Evolutionary conservation across 2,113 vertebrate species (phyloP).

Genomic region (Dendrocopos noguchii): DNA sequence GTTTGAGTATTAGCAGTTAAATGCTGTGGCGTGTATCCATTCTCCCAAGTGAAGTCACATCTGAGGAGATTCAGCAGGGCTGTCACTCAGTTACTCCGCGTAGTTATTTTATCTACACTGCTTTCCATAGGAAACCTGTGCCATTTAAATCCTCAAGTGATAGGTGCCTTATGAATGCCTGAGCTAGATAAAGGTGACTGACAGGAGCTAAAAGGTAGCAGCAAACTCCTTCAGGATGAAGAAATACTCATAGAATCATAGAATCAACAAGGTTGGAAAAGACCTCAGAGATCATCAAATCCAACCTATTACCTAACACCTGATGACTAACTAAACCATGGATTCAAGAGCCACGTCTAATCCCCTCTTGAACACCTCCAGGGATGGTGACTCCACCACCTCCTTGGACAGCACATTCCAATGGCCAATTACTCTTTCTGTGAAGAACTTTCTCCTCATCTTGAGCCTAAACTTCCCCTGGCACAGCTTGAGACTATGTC

Average conservation of each 20-base stretch:
- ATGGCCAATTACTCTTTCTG: too few relatives aligned
- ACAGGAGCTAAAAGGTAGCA: neutral
- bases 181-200: neutral
- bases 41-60: neutral
- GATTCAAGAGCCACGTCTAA: too few relatives aligned
- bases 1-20: neutral
- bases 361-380: too few relatives aligned
- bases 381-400: too few relatives aligned
- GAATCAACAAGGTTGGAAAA: too few relatives aligned
- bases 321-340: too few relatives aligned
- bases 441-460: too few relatives aligned
- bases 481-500: too few relatives aligned
- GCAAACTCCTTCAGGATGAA: neutral
- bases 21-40: neutral
- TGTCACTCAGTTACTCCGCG: neutral
- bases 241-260: neutral
- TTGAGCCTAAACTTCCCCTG: too few relatives aligned
- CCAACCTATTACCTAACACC: too few relatives aligned
- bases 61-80: neutral
- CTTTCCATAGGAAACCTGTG: neutral
- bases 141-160: neutral
- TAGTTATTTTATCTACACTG: neutral
- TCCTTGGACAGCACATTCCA: too few relatives aligned
- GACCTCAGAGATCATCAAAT: too few relatives aligned
- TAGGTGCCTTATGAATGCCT: neutral